Evolutionary conservation across 2,113 vertebrate species (phyloP), one percentile per base, ranked within the genome.

Genomic region (Rana temporaria): DNA sequence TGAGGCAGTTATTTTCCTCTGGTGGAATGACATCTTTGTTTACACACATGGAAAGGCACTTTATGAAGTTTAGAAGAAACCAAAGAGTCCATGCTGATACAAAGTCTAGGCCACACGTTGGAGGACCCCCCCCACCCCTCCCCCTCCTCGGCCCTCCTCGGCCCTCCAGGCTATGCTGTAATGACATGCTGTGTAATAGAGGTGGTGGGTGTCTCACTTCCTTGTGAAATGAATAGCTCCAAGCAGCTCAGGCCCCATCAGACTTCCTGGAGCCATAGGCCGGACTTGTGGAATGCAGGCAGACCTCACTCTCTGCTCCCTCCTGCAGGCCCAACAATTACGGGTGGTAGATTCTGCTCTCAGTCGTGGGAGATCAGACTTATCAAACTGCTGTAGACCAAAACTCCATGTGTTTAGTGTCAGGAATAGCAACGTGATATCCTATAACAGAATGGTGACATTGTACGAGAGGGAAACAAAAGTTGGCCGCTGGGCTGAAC

Each of bases 241-340:
- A 30, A 72, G 79, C 79, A 57, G 70, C 63, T 42, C 70, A 22
- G 8, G 22, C 80, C 67, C 80, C 62, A 74, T 74, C 70, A 74
- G 80, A 82, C 80, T 74, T 82, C 70, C 80, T 82, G 80, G 80
- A 74, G 80, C 80, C 80, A 42, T 52, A 73, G 79, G 79, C 70
- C n/a, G 30, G 19, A 34, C 22, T 59, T 82, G 20, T 67, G 80
- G 80, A 82, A 82, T 82, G 80, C 32, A 18, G 34, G 70, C 48
- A 56, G 74, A 75, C 80, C 80, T 82, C 80, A 42, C 80, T 74
- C 72, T 74, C 55, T 56, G 70, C 48, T 52, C 18, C 60, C 3
- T 22, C 66, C 20, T 70, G 48, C n/a, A 34, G 62, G 70, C 70
- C 60, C 70, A 30, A 56, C 66, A 53, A 66, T 32, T 60, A 71